A percentile compares a stretch with the other conserved stretches of the same genome.
Conservation (phyloP, 2,888 invertebrate genomes). For the Cordilura impudica region DNA sequence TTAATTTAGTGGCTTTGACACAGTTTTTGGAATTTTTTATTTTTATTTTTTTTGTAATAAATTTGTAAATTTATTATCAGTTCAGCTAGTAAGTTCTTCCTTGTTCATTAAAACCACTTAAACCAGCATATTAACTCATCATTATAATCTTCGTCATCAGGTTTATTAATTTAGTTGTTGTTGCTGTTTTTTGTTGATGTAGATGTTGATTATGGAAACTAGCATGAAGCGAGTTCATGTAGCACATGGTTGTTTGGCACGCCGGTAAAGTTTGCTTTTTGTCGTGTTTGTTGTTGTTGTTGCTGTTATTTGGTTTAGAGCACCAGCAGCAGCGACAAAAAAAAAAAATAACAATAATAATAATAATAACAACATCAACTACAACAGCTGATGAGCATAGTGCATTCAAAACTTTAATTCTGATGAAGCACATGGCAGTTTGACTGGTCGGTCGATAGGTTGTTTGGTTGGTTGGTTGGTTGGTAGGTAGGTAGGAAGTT, state of each 20-base stretch:
- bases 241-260: constrained; percentile 62
- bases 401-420: constrained; percentile 61
- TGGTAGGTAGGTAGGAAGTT: background rate
- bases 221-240: constrained; percentile 56
- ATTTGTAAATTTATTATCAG: background rate
- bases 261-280: constrained; percentile 47
- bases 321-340: constrained; percentile 29
- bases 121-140: constrained; percentile 37
- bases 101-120: constrained; percentile 18
- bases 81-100: constrained; percentile 5
- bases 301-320: constrained; percentile 37
- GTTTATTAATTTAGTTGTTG: constrained; percentile 30
- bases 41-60: background rate
- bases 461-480: constrained; percentile 36
- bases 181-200: constrained; percentile 12
- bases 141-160: constrained; percentile 48
- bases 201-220: constrained; percentile 58
- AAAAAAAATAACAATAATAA: constrained; percentile 22
- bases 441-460: constrained; percentile 62
- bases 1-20: constrained; percentile 25
- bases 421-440: constrained; percentile 64
- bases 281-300: background rate
- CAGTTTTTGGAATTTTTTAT: background rate
- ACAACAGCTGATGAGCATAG: constrained; percentile 61
- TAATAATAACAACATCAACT: constrained; percentile 24